These are phyloP conservation scores for Aulostomus chinensis DNA, from an alignment of 2,797 vertebrate genomes.

Conservation along the genomic window DNA sequence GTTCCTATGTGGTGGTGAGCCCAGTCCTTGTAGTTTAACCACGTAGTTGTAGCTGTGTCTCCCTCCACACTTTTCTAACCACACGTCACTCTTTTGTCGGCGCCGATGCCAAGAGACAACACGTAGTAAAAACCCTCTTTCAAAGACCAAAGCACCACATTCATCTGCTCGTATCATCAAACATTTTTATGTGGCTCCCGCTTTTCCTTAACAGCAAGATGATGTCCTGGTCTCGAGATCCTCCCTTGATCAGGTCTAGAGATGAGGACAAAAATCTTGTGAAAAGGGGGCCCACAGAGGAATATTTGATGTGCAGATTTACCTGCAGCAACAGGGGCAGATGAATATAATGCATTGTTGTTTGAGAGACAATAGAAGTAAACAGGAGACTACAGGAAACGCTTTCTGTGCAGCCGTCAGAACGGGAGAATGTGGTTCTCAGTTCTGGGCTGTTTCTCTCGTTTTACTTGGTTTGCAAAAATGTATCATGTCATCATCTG, in stretches of 20 bases:
- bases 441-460: conserved; percentile 32
- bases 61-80: conserved; percentile 49
- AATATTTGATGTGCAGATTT: conserved; percentile 41
- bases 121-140: conserved; percentile 32
- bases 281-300: conserved; percentile 40
- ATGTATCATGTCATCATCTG: conserved; percentile 12
- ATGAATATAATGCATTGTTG: conserved; percentile 64
- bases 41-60: conserved; percentile 23
- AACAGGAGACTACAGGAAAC: conserved; percentile 27
- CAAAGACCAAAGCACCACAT: conserved; percentile 53
- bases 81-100: conserved; percentile 36
- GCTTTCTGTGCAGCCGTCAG: neutral
- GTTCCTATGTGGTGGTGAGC: conserved; percentile 69
- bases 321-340: conserved; percentile 13
- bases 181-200: conserved; percentile 49
- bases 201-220: conserved; percentile 60
- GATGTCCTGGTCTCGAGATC: conserved; percentile 61
- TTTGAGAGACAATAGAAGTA: conserved; percentile 36
- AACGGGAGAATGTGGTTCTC: conserved; percentile 18
- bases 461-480: conserved; percentile 15
- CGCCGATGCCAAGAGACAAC: conserved; percentile 42
- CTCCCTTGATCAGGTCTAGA: conserved; percentile 29
- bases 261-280: conserved; percentile 68
- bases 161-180: conserved; percentile 57
- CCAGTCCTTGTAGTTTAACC: conserved; percentile 65